These are phyloP conservation scores for Oegoconia quadripuncta DNA, from an alignment of 2,888 invertebrate genomes.

Conservation along the genomic window DNA sequence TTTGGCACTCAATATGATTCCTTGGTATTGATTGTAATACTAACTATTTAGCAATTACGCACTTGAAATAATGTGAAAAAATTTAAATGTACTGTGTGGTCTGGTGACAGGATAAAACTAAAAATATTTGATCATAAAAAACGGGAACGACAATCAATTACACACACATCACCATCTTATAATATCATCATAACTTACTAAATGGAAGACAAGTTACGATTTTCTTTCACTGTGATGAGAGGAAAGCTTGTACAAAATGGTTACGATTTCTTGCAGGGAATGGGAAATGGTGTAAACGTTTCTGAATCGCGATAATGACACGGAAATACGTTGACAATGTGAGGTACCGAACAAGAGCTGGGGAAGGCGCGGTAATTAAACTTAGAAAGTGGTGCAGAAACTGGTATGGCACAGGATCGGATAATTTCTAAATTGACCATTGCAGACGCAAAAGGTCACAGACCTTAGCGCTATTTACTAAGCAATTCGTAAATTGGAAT, in stretches of 20 bases:
- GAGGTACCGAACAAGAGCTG: conserved; percentile 47
- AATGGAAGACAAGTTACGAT: not conserved
- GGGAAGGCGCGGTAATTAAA: conserved; percentile 62
- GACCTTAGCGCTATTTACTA: conserved; percentile 29
- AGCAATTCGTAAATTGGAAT: too few species aligned
- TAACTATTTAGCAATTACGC: too few species aligned
- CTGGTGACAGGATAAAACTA: too few species aligned
- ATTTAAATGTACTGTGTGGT: too few species aligned
- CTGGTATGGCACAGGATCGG: conserved; percentile 49
- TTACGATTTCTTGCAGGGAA: conserved; percentile 21
- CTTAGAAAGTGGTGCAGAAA: conserved; percentile 60
- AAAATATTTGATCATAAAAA: too few species aligned
- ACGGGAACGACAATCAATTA: too few species aligned
- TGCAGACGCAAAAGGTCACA: conserved; percentile 39
- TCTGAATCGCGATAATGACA: conserved; percentile 52
- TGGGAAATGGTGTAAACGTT: conserved; percentile 31
- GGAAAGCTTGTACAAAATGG: conserved; percentile 8
- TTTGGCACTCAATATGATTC: conserved; percentile 4
- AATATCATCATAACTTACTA: not conserved
- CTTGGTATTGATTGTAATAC: not conserved
- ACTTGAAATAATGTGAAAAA: too few species aligned
- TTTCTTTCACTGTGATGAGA: conserved; percentile 6
- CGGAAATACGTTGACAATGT: conserved; percentile 64
- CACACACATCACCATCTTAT: too few species aligned
- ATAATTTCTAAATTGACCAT: conserved; percentile 56